Conservation (phyloP, 1,140 invertebrate genomes). For the Hyles euphorbiae region DNA sequence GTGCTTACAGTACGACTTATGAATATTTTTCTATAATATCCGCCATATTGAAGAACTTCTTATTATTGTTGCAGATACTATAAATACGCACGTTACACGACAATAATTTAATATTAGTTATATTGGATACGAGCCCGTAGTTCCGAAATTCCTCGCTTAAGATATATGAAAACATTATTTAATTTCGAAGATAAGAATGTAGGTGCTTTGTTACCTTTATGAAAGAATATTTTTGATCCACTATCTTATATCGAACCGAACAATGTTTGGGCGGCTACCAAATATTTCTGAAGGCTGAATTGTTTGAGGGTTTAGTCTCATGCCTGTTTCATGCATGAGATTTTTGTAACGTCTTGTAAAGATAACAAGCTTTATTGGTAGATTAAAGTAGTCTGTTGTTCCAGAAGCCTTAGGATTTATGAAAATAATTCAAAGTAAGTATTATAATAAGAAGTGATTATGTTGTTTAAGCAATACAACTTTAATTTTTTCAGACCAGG, state of each 20-base stretch:
- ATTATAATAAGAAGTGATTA: too few relatives aligned
- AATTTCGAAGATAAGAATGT: constrained; percentile 12
- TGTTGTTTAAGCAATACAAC: too few relatives aligned
- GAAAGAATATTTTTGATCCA: constrained; percentile 4
- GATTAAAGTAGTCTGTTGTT: too few relatives aligned
- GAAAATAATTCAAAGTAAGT: too few relatives aligned
- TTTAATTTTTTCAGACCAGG: too few relatives aligned
- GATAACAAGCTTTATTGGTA: too few relatives aligned
- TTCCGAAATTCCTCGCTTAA: constrained; percentile 10
- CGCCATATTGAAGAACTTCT: not conserved
- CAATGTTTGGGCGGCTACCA: not conserved
- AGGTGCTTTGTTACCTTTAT: constrained; percentile 7
- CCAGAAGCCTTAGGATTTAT: too few relatives aligned
- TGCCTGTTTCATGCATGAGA: too few relatives aligned
- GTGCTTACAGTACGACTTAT: too few relatives aligned
- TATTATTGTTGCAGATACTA: not conserved
- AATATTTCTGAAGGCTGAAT: not conserved
- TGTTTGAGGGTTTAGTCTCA: not conserved
- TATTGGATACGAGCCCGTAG: constrained; percentile 7
- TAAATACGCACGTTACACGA: not conserved
- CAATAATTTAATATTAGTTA: constrained; percentile 11
- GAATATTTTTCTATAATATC: not conserved
- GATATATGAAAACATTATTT: constrained; percentile 7
- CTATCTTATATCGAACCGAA: constrained; percentile 6
- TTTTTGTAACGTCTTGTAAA: too few relatives aligned